Percentiles rank a stretch among this genome's conserved stretches.
phyloP scores from a whole-genome alignment of 2,113 vertebrate species.

The Cyanoliseus patagonus region DNA sequence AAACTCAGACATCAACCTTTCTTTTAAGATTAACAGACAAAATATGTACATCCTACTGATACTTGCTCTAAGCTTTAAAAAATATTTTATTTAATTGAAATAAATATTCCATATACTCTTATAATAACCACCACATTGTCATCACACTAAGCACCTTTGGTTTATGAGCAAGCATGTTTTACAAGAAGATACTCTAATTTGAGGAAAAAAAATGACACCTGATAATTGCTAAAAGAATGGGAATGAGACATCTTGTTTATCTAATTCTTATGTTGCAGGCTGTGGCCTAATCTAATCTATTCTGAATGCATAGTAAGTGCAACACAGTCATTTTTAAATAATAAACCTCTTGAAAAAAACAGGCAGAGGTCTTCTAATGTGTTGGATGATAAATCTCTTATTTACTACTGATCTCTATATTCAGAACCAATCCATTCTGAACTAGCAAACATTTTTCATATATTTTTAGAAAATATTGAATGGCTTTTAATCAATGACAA shows the following conservation, averaged over 20 bases:
- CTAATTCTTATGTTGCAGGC: not conserved
- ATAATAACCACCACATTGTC: not conserved
- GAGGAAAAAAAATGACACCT: not conserved
- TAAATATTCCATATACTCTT: not conserved
- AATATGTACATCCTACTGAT: not conserved
- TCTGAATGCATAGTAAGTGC: not conserved
- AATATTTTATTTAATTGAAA: not conserved
- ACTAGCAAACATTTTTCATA: not conserved
- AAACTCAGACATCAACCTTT: not conserved
- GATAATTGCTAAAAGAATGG: not conserved
- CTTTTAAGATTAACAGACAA: not conserved
- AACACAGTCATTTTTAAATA: not conserved
- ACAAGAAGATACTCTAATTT: not conserved
- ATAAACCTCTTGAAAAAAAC: conserved; percentile 20
- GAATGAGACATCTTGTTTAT: not conserved
- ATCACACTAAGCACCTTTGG: not conserved
- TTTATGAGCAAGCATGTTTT: not conserved
- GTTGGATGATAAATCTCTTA: conserved; percentile 22
- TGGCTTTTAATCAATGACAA: conserved; percentile 34
- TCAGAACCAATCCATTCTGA: conserved; percentile 7
- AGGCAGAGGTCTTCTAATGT: not conserved
- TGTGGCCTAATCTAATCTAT: not conserved
- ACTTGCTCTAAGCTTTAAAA: not conserved
- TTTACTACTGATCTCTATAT: conserved; percentile 31
- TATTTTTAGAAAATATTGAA: conserved; percentile 62